Percentiles rank a stretch among this genome's conserved stretches.
These are phyloP conservation scores for Carassius auratus DNA, from an alignment of 2,113 vertebrate genomes.

Conservation along the genomic window DNA sequence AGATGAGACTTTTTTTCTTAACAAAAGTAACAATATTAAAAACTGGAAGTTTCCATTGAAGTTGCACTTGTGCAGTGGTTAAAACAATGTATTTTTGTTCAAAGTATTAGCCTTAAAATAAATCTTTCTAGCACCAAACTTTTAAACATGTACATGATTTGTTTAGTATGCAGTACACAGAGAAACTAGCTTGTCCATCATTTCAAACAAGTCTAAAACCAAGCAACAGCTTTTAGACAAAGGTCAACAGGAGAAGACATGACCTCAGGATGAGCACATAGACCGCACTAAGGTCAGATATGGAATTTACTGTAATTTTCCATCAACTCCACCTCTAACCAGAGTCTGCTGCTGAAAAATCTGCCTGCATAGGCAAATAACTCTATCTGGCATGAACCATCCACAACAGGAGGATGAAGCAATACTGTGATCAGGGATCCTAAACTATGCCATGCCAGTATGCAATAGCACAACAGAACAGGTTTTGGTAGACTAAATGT, in stretches of 20 bases:
- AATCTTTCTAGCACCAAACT: not conserved
- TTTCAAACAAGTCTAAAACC: not conserved
- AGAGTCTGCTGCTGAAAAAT: not conserved
- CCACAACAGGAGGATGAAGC: slow-evolving; percentile 38
- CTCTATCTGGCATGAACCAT: not conserved
- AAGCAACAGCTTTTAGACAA: not conserved
- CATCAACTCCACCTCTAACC: not conserved
- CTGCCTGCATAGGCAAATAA: slow-evolving; percentile 28
- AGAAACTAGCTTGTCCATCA: not conserved
- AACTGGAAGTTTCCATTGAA: no score
- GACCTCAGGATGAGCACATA: not conserved
- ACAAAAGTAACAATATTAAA: no score
- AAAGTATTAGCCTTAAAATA: not conserved
- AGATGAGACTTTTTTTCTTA: no score
- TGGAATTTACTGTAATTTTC: slow-evolving; percentile 31
- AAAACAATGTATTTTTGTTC: no score
- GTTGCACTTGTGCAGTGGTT: no score
- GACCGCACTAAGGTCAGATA: slow-evolving; percentile 6
- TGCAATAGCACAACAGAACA: not conserved
- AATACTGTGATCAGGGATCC: not conserved
- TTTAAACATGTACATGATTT: not conserved
- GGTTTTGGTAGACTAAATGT: not conserved
- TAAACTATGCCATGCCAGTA: not conserved
- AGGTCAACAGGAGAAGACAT: not conserved
- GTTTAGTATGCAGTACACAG: not conserved